These are phyloP conservation scores for Drosophila pseudoananassae DNA, from an alignment of 1,140 invertebrate genomes.

Conservation along the genomic window DNA sequence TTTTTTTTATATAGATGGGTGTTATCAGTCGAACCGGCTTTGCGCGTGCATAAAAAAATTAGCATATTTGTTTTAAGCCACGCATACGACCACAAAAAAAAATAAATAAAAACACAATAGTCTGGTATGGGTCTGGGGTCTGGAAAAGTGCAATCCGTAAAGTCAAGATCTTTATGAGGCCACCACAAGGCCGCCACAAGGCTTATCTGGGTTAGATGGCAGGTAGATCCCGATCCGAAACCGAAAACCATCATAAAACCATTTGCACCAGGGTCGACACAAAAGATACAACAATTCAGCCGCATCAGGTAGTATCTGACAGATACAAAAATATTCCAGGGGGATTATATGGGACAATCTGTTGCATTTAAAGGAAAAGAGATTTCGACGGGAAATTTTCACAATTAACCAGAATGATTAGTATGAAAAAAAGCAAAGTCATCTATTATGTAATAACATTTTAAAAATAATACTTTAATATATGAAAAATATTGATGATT, in stretches of 20 bases:
- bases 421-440: not conserved
- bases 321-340: not conserved
- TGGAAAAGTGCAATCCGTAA: constrained; percentile 35
- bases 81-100: not conserved
- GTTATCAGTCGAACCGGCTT: constrained; percentile 15
- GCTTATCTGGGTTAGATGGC: constrained; percentile 33
- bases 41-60: constrained; percentile 37
- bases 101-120: not conserved
- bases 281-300: no score
- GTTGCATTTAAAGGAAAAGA: not conserved
- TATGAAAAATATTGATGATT: not conserved
- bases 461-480: not conserved
- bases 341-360: not conserved
- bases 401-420: not conserved
- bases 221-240: constrained; percentile 12
- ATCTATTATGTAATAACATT: not conserved
- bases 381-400: not conserved
- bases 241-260: constrained; percentile 20
- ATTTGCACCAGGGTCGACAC: constrained; percentile 16
- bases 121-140: not conserved
- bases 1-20: not conserved
- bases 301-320: not conserved
- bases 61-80: constrained; percentile 37
- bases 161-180: constrained; percentile 74
- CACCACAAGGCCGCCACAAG: not conserved